Conservation (phyloP, 2,113 vertebrate genomes). For the Egretta garzetta region DNA sequence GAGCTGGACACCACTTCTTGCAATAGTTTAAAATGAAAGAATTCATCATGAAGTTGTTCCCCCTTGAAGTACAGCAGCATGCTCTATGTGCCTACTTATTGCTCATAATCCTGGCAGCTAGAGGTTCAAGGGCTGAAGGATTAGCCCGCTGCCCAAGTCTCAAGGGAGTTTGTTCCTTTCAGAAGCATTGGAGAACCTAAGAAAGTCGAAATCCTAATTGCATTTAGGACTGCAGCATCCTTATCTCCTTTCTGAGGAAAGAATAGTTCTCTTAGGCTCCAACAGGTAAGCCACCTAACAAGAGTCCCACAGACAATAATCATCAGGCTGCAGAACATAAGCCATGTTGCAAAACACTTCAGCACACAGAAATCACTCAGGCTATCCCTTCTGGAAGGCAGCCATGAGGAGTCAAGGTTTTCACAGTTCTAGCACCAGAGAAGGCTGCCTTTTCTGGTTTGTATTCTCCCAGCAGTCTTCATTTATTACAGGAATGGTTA, state of each 20-base stretch:
- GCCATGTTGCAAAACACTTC: neutral
- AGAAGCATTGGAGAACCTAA: neutral
- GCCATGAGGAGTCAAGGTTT: accelerated
- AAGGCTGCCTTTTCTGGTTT: neutral
- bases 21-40: slow-evolving; percentile 47
- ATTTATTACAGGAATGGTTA: neutral
- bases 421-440: neutral
- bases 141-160: neutral
- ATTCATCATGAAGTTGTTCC: neutral
- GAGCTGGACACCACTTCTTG: slow-evolving; percentile 5
- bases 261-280: neutral
- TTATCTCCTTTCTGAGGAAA: neutral
- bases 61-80: neutral
- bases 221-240: neutral
- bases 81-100: neutral
- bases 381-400: neutral
- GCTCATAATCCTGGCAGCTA: neutral
- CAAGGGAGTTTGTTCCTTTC: neutral
- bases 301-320: neutral
- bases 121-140: neutral
- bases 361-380: neutral
- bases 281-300: neutral
- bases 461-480: neutral
- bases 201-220: neutral
- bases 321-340: neutral